phyloP scores from a whole-genome alignment of 2,113 vertebrate genomes.

The Megaleporinus macrocephalus region DNA sequence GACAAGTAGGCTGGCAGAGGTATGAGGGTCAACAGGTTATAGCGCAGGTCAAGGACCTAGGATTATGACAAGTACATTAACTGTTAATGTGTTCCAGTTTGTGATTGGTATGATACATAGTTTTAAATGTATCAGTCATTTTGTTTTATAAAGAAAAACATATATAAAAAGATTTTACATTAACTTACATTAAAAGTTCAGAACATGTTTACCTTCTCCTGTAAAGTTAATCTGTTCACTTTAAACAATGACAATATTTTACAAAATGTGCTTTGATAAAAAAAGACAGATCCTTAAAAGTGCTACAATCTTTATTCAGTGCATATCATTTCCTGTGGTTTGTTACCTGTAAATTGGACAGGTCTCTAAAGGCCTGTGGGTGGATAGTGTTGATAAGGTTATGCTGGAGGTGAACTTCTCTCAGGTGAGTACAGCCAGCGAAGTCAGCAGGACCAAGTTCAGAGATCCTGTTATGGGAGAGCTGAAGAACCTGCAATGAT shows the following conservation, averaged over 20 bases:
- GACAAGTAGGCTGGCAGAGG: conserved; percentile 71
- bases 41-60: conserved; percentile 85
- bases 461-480: conserved; percentile 83
- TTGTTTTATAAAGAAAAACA: no score
- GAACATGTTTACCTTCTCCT: no score
- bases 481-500: conserved; percentile 76
- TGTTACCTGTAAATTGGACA: conserved; percentile 82
- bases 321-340: not conserved
- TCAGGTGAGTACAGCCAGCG: conserved; percentile 75
- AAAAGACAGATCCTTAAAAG: not conserved
- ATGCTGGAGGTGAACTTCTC: conserved; percentile 78
- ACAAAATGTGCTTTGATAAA: no score
- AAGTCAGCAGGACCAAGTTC: conserved; percentile 72
- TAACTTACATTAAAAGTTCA: no score
- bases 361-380: conserved; percentile 77
- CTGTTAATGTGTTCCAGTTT: conserved; percentile 3
- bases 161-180: no score
- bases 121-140: no score
- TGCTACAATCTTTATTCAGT: not conserved
- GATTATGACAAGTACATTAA: not conserved
- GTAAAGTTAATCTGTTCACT: not conserved
- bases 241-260: no score
- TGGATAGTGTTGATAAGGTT: conserved; percentile 83
- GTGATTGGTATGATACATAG: no score
- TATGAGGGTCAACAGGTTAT: conserved; percentile 78